Evolutionary conservation across 2,888 invertebrate species (phyloP).

Genomic region (Abscondita cerata): DNA sequence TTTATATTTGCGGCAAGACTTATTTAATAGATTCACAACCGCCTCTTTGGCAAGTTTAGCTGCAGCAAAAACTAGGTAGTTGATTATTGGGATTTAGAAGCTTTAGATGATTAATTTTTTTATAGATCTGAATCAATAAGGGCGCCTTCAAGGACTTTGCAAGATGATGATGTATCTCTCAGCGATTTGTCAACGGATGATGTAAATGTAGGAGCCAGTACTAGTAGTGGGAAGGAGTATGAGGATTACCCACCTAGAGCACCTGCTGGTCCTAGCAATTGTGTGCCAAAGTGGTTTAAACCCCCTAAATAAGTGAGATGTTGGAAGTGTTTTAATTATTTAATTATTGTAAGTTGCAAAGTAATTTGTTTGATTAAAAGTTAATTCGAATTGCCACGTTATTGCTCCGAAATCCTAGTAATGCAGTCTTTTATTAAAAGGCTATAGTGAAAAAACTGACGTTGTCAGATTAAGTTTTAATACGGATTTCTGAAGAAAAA

Average conservation of each 20-base stretch:
- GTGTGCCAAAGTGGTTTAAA: conserved; percentile 58
- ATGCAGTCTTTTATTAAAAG: no score
- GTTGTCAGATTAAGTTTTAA: no score
- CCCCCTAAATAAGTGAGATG: conserved; percentile 30
- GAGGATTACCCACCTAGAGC: conserved; percentile 37
- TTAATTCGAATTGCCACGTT: no score
- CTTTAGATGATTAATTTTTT: not conserved
- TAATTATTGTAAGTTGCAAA: no score
- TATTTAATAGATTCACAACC: conserved; percentile 68
- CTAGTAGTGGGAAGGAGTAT: conserved; percentile 43
- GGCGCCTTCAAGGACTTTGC: conserved; percentile 14
- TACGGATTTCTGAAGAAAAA: no score
- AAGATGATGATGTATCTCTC: conserved; percentile 41
- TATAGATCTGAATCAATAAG: conserved; percentile 34
- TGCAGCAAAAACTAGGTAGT: conserved; percentile 72
- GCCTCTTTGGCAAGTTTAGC: conserved; percentile 72
- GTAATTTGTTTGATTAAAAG: no score
- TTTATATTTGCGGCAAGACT: conserved; percentile 66
- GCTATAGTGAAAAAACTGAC: no score
- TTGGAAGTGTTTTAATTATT: not conserved
- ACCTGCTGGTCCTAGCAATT: conserved; percentile 38
- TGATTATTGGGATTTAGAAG: not conserved
- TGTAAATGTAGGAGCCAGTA: conserved; percentile 49
- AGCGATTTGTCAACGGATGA: conserved; percentile 20
- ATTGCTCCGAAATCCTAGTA: no score